A percentile compares a stretch with the other conserved stretches of the same genome.
Conservation (phyloP, 2,113 vertebrate genomes). For the Dolichotis patagonum region DNA sequence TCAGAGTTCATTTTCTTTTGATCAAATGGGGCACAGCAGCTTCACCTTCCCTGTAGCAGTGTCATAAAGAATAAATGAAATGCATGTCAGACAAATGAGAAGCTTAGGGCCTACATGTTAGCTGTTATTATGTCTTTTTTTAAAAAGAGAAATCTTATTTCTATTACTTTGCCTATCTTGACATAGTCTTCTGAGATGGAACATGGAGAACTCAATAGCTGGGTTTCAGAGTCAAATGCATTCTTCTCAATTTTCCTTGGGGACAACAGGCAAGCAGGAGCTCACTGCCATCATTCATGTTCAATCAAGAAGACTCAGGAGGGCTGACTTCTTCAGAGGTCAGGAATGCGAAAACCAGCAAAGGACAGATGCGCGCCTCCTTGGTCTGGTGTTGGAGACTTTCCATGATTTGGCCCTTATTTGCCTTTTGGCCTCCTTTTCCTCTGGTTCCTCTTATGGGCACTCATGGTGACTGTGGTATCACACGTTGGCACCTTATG, state of each 20-base stretch:
- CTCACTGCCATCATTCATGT: background rate
- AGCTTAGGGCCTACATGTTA: background rate
- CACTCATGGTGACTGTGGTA: background rate
- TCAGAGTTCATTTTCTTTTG: background rate
- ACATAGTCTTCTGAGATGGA: background rate
- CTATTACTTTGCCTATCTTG: background rate
- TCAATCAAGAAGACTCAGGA: background rate
- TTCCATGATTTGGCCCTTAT: background rate
- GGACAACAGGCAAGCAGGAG: background rate
- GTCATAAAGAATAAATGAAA: background rate
- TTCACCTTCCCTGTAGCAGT: background rate
- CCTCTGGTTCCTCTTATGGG: too few species aligned
- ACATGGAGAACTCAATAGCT: background rate
- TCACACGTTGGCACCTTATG: background rate
- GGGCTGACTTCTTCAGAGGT: background rate
- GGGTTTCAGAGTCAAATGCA: background rate
- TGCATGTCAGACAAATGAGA: background rate
- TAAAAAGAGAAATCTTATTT: background rate
- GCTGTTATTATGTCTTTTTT: background rate
- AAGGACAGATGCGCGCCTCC: background rate
- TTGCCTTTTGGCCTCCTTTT: background rate
- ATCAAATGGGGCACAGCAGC: background rate
- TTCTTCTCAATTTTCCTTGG: background rate
- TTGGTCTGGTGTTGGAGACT: background rate
- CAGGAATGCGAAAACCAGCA: background rate